Percentiles rank a stretch among this genome's conserved stretches.
Evolutionary conservation across 1,140 invertebrate species (phyloP).

Genomic region (Semibalanus balanoides): DNA sequence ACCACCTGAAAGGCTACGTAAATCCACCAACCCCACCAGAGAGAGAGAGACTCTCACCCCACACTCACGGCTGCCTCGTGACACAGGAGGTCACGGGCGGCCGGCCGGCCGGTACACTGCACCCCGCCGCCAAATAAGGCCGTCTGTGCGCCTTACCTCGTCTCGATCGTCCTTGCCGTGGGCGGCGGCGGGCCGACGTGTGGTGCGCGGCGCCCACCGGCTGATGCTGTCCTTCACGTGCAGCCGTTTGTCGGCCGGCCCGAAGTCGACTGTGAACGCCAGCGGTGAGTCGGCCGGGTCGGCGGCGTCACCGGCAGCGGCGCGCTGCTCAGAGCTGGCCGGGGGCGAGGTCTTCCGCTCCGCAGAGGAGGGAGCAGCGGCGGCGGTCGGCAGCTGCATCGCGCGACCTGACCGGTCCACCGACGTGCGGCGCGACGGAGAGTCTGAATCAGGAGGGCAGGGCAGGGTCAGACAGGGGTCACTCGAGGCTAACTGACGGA

Average conservation of each 20-base stretch:
- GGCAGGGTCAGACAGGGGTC: background rate
- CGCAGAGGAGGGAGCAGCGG: conserved; percentile 10
- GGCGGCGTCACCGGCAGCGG: conserved; percentile 20
- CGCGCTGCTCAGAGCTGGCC: conserved; percentile 35
- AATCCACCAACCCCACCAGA: background rate
- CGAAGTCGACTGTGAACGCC: background rate
- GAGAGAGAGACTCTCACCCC: too few species aligned
- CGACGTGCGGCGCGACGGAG: background rate
- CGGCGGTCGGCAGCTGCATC: background rate
- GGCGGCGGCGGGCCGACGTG: conserved; percentile 51
- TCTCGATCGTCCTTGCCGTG: conserved; percentile 40
- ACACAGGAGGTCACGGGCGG: too few species aligned
- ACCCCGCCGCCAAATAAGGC: background rate
- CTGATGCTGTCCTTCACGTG: conserved; percentile 31
- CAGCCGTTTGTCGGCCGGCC: conserved; percentile 22
- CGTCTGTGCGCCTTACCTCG: background rate
- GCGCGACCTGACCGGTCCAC: background rate
- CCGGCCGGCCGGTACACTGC: too few species aligned
- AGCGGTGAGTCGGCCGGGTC: conserved; percentile 2
- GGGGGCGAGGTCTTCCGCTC: conserved; percentile 24
- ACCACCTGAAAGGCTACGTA: too few species aligned
- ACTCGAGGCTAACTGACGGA: too few species aligned
- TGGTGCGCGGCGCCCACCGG: conserved; percentile 38
- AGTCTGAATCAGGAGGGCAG: background rate
- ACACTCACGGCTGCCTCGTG: background rate